Evolutionary conservation across 2,888 invertebrate genomes (phyloP), one percentile per base, ranked within the genome.

Genomic region (Amblyjoppa proteus): DNA sequence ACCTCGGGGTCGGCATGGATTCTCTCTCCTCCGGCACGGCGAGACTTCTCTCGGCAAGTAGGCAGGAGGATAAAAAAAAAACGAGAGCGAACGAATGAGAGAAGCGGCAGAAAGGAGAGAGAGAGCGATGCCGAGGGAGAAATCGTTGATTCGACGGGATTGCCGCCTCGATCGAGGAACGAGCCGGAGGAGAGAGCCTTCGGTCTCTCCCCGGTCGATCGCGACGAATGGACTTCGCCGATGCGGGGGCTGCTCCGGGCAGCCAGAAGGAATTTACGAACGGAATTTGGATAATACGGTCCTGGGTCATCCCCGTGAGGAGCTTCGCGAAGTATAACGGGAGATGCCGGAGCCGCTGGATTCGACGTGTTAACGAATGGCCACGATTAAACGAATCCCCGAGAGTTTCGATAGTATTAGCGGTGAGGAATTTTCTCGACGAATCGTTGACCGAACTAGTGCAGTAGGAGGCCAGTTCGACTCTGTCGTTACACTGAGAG

Each of bases 1-100:
- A 92, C 90, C 90, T 90, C 81, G 77, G 84, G 88, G 84, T 68
- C 68, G 85, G 82, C 81, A 81, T 81, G 84, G 84, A 87, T 83
- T 86, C 86, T 79, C 77, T 87, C 88, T 89, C 88, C 87, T 85
- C 86, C 75, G 56, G 28, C 56, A 66, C 76, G 66, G 41, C 51
- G 70, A 70, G 51, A 74, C 11, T 81, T 81, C 73, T 66, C 11
- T 49, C 70, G 51, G 53, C 78, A 45, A 64, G 64, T 51, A 51
- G 31, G 53, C 6, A 31, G 31, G 64, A 34, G 74, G 28, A 34
- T 31, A 38, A 53, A 51, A 74, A 25, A 38, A 53, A 51, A 74
- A 25, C 13, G 38, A 20, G 49, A 58, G 20, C 64, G 25, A 53
- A 68, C 61, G 66, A 66, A 58, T 16, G 41, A 20, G 34, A 7